Base-by-base conservation (phyloP, 2,888 invertebrate species). In the Sphaerophoria taeniata region DNA sequence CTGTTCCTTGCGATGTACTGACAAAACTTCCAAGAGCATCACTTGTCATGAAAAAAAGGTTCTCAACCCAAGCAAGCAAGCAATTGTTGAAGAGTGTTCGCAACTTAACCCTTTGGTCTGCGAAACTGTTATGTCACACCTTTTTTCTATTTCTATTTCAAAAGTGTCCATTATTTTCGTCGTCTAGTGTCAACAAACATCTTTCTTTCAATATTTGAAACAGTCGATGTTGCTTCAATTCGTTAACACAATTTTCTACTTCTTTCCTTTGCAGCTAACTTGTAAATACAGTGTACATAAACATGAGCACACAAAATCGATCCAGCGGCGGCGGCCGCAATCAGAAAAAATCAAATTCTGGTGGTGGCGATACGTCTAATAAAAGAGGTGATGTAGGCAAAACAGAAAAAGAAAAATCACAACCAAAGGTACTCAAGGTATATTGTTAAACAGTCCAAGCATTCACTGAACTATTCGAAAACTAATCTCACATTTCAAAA, bases 331-430 rank as follows among this genome's bases (percentile, higher is more conserved):
- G 91, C 58, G 89, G 90, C 87, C 91, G 92, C 88, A 91, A 90
- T 89, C 91, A 92, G 88, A 91, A 91, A 87, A 92, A 92, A 89
- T 90, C 90, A 89, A 92, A 91, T 90, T 88, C 89, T 87, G 89
- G 89, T 85, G 89, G 89, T 88, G 89, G 88, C 83, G 89, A 90
- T 88, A 92, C 93, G 87, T 90, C 90, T 89, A 93, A 89, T 88
- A 93, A 93, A 89, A 94, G 93, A 92, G 93, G 93, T 91, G 94
- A 93, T 92, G 93, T 93, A 89, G 94, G 94, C 92, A 93, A 93
- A 92, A 93, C 93, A 91, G 95, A 94, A 90, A 94, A 93, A 90
- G 93, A 93, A 88, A 93, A 92, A 92, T 92, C 92, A 89, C 94
- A 93, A 90, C 94, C 92, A 90, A 93, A 93, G 91, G 93, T 92